These are phyloP conservation scores for Cataglyphis hispanica DNA, from an alignment of 1,140 invertebrate genomes.

Conservation along the genomic window DNA sequence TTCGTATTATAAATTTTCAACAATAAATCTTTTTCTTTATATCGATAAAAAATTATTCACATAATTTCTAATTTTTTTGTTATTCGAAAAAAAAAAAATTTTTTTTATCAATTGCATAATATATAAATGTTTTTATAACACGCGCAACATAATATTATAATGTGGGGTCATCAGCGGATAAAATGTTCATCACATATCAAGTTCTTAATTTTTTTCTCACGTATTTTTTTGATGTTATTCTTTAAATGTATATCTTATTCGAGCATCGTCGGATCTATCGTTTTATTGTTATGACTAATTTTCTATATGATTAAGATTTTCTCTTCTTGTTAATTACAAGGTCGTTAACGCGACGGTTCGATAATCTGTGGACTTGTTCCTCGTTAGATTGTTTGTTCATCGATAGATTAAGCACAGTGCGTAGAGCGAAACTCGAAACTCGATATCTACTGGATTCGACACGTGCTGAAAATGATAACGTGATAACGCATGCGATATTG, in stretches of 20 bases:
- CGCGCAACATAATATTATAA: background rate
- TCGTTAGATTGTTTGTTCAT: background rate
- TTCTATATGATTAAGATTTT: background rate
- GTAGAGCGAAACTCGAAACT: background rate
- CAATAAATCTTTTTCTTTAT: background rate
- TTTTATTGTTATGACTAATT: background rate
- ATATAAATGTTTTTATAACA: background rate
- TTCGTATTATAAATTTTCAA: background rate
- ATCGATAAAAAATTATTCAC: background rate
- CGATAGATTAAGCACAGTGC: background rate
- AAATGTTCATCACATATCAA: no score
- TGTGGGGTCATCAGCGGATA: background rate
- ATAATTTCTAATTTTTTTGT: no score
- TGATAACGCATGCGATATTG: conserved; percentile 56
- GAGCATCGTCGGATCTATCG: background rate
- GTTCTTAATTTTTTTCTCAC: background rate
- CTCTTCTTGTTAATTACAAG: background rate
- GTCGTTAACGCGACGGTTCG: background rate
- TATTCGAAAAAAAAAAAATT: no score
- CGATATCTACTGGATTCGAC: conserved; percentile 19
- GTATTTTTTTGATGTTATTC: background rate
- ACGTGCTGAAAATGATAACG: conserved; percentile 31
- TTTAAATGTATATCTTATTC: background rate
- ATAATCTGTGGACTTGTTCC: background rate
- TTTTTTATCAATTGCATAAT: background rate